These are phyloP conservation scores for Cheilosia pagana DNA, from an alignment of 2,888 invertebrate genomes.

Conservation along the genomic window DNA sequence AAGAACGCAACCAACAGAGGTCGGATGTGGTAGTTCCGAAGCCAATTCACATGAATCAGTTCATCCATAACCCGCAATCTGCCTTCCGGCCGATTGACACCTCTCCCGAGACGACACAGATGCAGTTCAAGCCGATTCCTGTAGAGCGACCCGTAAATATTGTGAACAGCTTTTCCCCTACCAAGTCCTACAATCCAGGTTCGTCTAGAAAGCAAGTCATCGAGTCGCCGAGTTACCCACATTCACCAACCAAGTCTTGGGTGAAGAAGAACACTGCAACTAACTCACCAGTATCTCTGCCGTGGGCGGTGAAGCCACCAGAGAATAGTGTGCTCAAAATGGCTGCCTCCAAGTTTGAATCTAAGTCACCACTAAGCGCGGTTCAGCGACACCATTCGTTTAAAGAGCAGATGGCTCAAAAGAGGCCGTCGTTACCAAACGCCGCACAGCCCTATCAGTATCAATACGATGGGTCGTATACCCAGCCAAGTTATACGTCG, in stretches of 20 bases:
- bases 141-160: conserved; percentile 56
- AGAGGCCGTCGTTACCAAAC: conserved; percentile 82
- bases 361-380: conserved; percentile 79
- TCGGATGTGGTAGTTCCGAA: conserved; percentile 79
- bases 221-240: conserved; percentile 74
- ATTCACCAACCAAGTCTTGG: conserved; percentile 76
- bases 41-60: conserved; percentile 87
- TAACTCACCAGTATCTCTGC: conserved; percentile 80
- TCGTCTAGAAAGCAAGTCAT: conserved; percentile 32
- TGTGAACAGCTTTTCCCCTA: conserved; percentile 76
- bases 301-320: conserved; percentile 84
- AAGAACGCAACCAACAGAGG: conserved; percentile 76
- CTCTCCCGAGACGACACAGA: conserved; percentile 77
- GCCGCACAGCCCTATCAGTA: conserved; percentile 78
- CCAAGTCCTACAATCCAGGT: conserved; percentile 55
- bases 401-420: conserved; percentile 78
- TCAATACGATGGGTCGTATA: conserved; percentile 43
- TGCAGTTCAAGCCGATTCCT: conserved; percentile 80
- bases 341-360: conserved; percentile 86
- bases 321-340: conserved; percentile 85
- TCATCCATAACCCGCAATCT: conserved; percentile 91
- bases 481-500: conserved; percentile 53
- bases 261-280: conserved; percentile 78
- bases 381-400: conserved; percentile 81
- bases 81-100: conserved; percentile 87